Conservation (phyloP, 2,888 invertebrate genomes). For the Lypha dubia region DNA sequence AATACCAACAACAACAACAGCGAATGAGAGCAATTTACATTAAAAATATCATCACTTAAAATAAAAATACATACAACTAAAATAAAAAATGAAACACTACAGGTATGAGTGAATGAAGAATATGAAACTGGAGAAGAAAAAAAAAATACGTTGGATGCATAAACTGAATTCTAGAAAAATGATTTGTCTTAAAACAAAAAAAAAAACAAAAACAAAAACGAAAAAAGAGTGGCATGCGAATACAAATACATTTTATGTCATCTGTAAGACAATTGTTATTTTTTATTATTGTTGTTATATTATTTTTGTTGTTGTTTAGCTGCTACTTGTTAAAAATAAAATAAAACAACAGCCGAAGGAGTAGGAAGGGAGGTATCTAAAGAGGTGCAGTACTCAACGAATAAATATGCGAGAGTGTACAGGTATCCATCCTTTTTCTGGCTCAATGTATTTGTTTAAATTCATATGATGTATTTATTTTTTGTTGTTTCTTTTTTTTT, state of each 20-base stretch:
- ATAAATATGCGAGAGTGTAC: slow-evolving; percentile 13
- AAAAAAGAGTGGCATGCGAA: slow-evolving; percentile 43
- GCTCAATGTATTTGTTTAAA: slow-evolving; percentile 56
- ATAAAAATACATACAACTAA: slow-evolving; percentile 30
- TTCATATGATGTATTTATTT: slow-evolving; percentile 24
- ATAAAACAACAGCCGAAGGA: neutral
- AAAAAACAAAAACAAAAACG: too few relatives aligned
- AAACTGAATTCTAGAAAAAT: slow-evolving; percentile 55
- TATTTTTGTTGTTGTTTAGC: slow-evolving; percentile 23
- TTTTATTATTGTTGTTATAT: slow-evolving; percentile 32
- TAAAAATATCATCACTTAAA: slow-evolving; percentile 67
- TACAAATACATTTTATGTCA: slow-evolving; percentile 56
- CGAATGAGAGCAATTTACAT: slow-evolving; percentile 44
- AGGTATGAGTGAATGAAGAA: slow-evolving; percentile 17
- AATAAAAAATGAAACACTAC: slow-evolving; percentile 18
- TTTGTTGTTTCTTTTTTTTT: too few relatives aligned
- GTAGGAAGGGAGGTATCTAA: neutral
- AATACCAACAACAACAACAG: slow-evolving; percentile 13
- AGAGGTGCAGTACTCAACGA: neutral
- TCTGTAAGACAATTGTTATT: slow-evolving; percentile 60
- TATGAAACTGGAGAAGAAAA: slow-evolving; percentile 25
- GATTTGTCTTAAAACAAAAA: too few relatives aligned
- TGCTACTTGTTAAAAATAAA: slow-evolving; percentile 51
- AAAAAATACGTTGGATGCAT: slow-evolving; percentile 35
- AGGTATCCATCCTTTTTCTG: slow-evolving; percentile 29